A percentile compares a stretch with the other conserved stretches of the same genome.
phyloP scores from a whole-genome alignment of 2,888 invertebrate species.

The Napeogenes inachia region DNA sequence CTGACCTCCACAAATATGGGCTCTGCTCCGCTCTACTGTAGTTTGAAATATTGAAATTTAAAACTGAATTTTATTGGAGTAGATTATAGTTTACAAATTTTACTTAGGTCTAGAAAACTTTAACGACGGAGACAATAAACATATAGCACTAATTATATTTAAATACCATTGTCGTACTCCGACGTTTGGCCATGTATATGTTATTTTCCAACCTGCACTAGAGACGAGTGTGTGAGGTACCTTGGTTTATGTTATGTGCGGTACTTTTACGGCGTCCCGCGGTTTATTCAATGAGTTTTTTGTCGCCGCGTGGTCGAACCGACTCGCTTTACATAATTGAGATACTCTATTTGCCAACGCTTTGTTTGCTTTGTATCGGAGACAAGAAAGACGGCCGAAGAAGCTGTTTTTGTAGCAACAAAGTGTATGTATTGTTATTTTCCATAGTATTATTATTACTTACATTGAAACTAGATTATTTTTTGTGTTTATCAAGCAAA shows the following conservation, averaged over 20 bases:
- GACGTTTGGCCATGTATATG: too few species aligned
- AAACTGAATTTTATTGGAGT: neutral
- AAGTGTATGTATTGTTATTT: too few species aligned
- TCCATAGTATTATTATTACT: too few species aligned
- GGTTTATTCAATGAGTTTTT: conserved; percentile 33
- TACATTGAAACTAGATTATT: too few species aligned
- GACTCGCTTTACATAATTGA: conserved; percentile 33
- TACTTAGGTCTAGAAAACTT: too few species aligned
- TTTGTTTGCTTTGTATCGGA: conserved; percentile 9
- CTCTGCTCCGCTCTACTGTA: conserved; percentile 11
- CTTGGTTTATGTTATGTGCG: conserved; percentile 26
- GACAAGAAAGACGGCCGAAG: neutral
- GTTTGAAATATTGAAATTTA: neutral
- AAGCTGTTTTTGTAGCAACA: neutral
- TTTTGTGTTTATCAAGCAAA: too few species aligned
- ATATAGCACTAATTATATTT: too few species aligned
- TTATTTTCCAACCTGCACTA: too few species aligned
- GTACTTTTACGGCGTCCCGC: conserved; percentile 26
- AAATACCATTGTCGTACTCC: too few species aligned
- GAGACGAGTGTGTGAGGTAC: conserved; percentile 12
- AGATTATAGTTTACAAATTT: too few species aligned
- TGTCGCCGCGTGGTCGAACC: conserved; percentile 24
- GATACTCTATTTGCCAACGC: conserved; percentile 21
- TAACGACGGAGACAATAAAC: too few species aligned
- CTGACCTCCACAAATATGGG: conserved; percentile 24